Percentiles rank a stretch among this genome's conserved stretches.
phyloP scores from a whole-genome alignment of 2,113 vertebrate species.

The Actenoides lindsayi region DNA sequence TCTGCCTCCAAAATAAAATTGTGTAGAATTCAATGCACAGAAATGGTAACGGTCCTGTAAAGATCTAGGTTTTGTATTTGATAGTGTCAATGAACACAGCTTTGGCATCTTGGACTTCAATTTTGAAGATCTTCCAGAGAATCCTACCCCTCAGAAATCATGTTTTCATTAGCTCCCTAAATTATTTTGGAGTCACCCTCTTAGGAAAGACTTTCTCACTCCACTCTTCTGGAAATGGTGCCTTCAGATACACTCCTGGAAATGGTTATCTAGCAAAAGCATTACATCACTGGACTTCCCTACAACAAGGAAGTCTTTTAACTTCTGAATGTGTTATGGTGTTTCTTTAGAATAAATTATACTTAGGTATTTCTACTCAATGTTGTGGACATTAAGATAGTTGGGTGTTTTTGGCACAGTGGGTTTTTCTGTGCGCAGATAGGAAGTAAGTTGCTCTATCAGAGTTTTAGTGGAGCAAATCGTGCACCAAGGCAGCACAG shows the following conservation, averaged over 20 bases:
- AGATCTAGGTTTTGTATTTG: neutral
- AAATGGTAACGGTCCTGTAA: neutral
- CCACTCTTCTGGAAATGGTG: neutral
- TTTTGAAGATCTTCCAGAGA: neutral
- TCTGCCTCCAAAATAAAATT: neutral
- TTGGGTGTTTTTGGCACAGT: neutral
- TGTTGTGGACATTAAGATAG: neutral
- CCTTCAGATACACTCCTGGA: neutral
- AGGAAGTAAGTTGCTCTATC: neutral
- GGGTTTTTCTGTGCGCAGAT: neutral
- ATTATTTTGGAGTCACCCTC: neutral
- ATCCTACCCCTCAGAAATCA: neutral
- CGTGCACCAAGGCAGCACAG: rapidly evolving
- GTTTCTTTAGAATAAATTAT: neutral
- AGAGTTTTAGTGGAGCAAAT: neutral
- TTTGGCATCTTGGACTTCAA: neutral
- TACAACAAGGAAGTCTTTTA: neutral
- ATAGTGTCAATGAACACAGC: neutral
- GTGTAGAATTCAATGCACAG: neutral
- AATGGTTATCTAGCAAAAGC: neutral
- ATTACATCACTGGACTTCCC: neutral
- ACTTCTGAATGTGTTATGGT: neutral
- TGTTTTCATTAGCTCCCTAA: neutral
- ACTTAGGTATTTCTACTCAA: neutral
- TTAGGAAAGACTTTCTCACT: neutral